Evolutionary conservation across 2,797 vertebrate genomes (phyloP), one percentile per base, ranked within the genome.

Genomic region (Sebastes elongatus): DNA sequence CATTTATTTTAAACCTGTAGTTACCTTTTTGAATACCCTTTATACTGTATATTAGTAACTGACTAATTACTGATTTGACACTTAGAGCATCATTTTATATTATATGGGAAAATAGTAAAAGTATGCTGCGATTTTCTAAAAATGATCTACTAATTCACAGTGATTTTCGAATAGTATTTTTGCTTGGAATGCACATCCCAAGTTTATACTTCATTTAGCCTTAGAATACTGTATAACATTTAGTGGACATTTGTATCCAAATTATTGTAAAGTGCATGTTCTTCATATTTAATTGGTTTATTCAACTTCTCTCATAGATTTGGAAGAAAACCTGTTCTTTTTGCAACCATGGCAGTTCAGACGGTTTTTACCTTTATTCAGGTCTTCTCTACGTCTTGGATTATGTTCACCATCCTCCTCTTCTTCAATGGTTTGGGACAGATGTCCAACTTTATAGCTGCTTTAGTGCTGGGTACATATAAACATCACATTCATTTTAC

Each of bases 261-360:
- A 42, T 42, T 42, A 42, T 42, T 42, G 14, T 42, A 42, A 42
- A 42, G 38, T 42, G 38, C 38, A 42, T 42, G 7, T 55, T 55
- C 22, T 18, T 62, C 13, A 28, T 28, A 5, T 57, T 7, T 27
- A 10, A 33, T 35, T 60, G 57, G 10, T 23, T 70, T 55, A 6
- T 60, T 68, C 28, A n/a, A 52, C 3, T 46, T 76, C n/a, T 71
- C 27, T 53, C 13, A 6, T 33, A 87, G 97, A 82, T 97, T 96
- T 94, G 97, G 97, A 66, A 96, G 97, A 87, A 98, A 98, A 92
- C 96, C 95, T 0, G 76, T 98, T 79, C 93, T 98, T 16, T 98
- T 98, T 90, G 88, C 85, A 65, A 97, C 97, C 25, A 95, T 98
- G 95, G 96, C 87, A 28, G 73, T 97, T 83, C 97, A 98, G 92